A percentile compares a stretch with the other conserved stretches of the same genome.
Conservation (phyloP, 2,113 vertebrate genomes). For the Ochotona princeps region DNA sequence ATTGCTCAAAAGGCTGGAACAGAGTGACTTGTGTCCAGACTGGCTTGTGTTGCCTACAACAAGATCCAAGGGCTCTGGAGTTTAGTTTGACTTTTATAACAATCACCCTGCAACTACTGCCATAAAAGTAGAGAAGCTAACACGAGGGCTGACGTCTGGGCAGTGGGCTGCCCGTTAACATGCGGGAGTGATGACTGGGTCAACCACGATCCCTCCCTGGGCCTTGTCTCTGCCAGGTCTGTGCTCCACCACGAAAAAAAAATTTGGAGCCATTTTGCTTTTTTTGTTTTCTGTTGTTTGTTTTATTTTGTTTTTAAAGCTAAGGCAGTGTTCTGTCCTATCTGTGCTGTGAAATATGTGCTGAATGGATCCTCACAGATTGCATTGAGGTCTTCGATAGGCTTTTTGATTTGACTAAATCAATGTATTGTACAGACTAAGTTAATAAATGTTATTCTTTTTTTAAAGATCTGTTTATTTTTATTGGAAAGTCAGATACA, state of each 20-base stretch:
- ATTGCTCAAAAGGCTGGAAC: constrained; percentile 77
- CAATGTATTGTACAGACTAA: background rate
- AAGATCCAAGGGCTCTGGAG: background rate
- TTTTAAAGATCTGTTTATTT: no score
- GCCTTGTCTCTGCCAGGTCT: background rate
- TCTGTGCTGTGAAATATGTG: background rate
- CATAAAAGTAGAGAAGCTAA: background rate
- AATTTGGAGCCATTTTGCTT: background rate
- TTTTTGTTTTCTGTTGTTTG: no score
- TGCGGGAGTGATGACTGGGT: no score
- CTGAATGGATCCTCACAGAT: no score
- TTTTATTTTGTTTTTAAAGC: constrained; percentile 28
- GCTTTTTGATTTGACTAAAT: constrained; percentile 59
- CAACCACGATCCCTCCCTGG: no score
- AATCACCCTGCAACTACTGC: background rate
- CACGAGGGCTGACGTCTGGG: background rate
- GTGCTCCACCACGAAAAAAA: no score
- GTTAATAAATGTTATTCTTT: constrained; percentile 72
- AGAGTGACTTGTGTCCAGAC: constrained; percentile 35
- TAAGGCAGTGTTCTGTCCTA: background rate
- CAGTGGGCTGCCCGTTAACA: background rate
- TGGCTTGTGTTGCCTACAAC: background rate
- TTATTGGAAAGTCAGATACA: no score
- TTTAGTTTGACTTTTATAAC: no score
- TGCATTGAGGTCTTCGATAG: constrained; percentile 30